Evolutionary conservation across 2,113 vertebrate genomes (phyloP).

Genomic region (Montifringilla adamsi): DNA sequence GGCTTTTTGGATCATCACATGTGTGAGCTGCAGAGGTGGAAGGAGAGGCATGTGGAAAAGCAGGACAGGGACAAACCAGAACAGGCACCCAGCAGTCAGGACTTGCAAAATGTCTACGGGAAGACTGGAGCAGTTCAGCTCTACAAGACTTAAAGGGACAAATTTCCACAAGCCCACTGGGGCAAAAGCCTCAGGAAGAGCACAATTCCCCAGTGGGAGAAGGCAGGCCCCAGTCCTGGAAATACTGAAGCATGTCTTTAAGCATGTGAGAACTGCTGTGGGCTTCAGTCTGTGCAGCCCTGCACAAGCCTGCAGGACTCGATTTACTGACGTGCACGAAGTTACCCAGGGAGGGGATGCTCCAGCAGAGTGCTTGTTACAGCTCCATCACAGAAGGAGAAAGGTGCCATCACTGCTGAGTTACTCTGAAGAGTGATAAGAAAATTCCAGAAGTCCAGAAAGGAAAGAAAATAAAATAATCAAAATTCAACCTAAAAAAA

Average conservation of each 20-base stretch:
- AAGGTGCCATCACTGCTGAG: neutral
- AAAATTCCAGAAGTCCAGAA: neutral
- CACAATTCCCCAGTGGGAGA: neutral
- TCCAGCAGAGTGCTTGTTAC: neutral
- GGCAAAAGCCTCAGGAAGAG: conserved; percentile 1
- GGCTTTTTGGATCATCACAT: neutral
- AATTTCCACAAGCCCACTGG: conserved; percentile 10
- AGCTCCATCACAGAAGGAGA: neutral
- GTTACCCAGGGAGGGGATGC: neutral
- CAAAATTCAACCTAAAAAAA: neutral
- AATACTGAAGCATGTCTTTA: conserved; percentile 5
- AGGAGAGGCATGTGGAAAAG: neutral
- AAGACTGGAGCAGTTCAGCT: neutral
- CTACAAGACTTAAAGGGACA: conserved; percentile 51
- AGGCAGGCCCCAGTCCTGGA: neutral
- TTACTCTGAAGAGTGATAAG: neutral
- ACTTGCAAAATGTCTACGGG: conserved; percentile 23
- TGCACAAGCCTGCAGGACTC: neutral
- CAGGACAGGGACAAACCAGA: neutral
- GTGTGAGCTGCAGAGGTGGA: neutral
- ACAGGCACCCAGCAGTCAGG: conserved; percentile 24
- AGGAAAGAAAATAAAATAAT: neutral
- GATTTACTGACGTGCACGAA: neutral
- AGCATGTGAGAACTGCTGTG: neutral
- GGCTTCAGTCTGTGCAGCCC: neutral